Conservation (phyloP, 2,113 vertebrate species). For the Edolisoma coerulescens region DNA sequence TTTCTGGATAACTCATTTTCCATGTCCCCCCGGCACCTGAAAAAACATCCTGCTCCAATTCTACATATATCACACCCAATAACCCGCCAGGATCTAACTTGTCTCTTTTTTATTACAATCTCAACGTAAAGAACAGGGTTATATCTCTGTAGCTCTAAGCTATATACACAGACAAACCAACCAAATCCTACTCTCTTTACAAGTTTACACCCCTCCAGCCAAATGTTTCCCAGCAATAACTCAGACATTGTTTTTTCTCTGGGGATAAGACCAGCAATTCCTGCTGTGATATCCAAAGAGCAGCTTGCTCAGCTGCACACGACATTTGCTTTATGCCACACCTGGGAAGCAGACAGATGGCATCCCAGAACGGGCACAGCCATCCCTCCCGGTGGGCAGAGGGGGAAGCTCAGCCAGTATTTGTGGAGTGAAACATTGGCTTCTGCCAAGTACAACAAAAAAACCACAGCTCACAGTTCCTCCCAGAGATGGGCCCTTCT, state of each 20-base stretch:
- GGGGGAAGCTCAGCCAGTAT: not conserved
- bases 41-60: not conserved
- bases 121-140: not conserved
- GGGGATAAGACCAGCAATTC: not conserved
- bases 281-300: not conserved
- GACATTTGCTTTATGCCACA: not conserved
- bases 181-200: not conserved
- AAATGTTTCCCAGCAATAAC: not conserved
- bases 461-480: not conserved
- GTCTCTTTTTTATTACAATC: not conserved
- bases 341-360: not conserved
- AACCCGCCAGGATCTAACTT: not conserved
- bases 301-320: not conserved
- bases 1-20: not conserved
- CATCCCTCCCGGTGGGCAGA: not conserved
- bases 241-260: not conserved
- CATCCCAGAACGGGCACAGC: not conserved
- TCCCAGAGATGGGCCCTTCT: not conserved
- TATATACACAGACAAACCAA: fast-evolving
- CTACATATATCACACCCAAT: not conserved
- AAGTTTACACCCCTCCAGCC: not conserved
- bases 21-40: fast-evolving
- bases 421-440: not conserved
- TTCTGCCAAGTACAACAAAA: not conserved
- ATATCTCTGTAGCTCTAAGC: not conserved